Evolutionary conservation across 2,797 vertebrate species (phyloP).

Genomic region (Enteromius afrohamiltoni): DNA sequence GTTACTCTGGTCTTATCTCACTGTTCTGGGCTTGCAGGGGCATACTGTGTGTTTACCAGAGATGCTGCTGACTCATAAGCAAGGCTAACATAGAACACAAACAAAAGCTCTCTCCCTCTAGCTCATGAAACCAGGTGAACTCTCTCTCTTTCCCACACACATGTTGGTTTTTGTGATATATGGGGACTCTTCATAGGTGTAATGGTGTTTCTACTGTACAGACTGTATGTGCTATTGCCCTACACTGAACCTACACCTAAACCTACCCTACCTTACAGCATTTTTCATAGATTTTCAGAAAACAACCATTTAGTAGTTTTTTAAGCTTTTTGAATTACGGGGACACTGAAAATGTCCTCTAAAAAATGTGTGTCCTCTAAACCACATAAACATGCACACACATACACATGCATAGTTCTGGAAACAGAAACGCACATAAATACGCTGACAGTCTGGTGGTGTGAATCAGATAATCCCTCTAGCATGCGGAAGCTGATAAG

Average conservation of each 20-base stretch:
- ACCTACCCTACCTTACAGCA: no score
- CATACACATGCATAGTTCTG: not conserved
- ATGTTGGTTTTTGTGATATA: not conserved
- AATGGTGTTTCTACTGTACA: no score
- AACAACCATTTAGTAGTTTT: no score
- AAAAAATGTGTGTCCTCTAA: no score
- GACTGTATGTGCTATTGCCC: no score
- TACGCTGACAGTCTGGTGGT: not conserved
- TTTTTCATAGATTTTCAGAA: no score
- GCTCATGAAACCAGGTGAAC: not conserved
- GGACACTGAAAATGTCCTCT: no score
- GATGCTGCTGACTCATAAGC: not conserved
- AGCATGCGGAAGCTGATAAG: conserved; percentile 3
- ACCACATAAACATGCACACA: not conserved
- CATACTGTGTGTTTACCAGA: not conserved
- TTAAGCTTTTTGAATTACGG: no score
- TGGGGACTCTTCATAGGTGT: no score
- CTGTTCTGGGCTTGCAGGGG: not conserved
- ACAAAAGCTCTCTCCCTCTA: not conserved
- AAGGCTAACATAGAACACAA: not conserved
- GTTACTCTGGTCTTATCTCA: not conserved
- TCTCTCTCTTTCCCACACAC: not conserved
- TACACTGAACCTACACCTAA: no score
- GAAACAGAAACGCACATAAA: conserved; percentile 13
- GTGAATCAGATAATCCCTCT: conserved; percentile 21